These are phyloP conservation scores for Mamestra configurata DNA, from an alignment of 1,140 invertebrate genomes.

Conservation along the genomic window DNA sequence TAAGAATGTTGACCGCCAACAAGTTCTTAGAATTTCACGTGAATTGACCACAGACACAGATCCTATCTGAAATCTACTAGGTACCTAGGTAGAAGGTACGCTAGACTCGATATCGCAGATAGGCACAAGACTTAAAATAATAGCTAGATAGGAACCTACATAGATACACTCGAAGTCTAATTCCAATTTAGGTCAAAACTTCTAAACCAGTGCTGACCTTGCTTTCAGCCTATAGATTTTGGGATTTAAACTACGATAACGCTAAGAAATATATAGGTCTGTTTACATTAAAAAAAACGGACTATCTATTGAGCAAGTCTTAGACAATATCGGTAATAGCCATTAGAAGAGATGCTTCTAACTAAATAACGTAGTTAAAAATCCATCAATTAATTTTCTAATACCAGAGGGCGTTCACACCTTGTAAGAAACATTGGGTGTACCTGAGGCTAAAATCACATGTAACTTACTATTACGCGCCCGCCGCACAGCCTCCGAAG, in stretches of 20 bases:
- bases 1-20: background rate
- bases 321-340: background rate
- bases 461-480: slow-evolving; percentile 74
- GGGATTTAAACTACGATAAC: background rate
- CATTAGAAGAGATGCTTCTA: background rate
- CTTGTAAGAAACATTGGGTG: slow-evolving; percentile 71
- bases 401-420: slow-evolving; percentile 74
- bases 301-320: background rate
- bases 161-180: background rate
- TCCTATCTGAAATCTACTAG: background rate
- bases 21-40: slow-evolving; percentile 7
- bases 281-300: slow-evolving; percentile 4
- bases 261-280: slow-evolving; percentile 29
- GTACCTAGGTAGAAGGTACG: background rate
- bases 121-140: background rate
- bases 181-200: slow-evolving; percentile 14
- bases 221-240: slow-evolving; percentile 11
- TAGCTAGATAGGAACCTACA: background rate
- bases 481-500: slow-evolving; percentile 75
- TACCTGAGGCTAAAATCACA: slow-evolving; percentile 73
- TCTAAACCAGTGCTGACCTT: slow-evolving; percentile 24
- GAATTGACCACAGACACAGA: background rate
- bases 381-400: slow-evolving; percentile 52
- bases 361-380: slow-evolving; percentile 23
- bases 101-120: background rate